phyloP scores from a whole-genome alignment of 92 coral and sea anemone species.

The Phenganax marumi region DNA sequence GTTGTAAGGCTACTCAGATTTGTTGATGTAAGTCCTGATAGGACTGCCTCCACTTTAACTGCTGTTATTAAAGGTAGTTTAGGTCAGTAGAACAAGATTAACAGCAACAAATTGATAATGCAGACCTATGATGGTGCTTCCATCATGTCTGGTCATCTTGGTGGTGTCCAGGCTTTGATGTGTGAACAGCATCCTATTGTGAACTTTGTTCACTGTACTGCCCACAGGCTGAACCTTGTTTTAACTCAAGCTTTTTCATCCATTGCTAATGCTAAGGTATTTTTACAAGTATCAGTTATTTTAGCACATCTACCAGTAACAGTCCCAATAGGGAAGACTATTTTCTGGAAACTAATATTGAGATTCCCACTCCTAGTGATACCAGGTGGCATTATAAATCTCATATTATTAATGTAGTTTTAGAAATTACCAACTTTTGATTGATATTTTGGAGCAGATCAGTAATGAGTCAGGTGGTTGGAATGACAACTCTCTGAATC shows the following conservation, averaged over 20 bases:
- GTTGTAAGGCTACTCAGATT: not conserved
- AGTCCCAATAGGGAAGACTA: not conserved
- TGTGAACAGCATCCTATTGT: too few relatives aligned
- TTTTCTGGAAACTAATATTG: not conserved
- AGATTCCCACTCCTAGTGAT: not conserved
- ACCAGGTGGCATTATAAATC: conserved; percentile 5
- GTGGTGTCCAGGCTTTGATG: too few relatives aligned
- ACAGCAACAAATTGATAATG: too few relatives aligned
- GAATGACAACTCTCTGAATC: not conserved
- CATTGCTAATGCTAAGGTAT: too few relatives aligned
- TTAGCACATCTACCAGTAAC: too few relatives aligned
- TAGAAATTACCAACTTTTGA: not conserved
- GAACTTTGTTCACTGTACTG: too few relatives aligned
- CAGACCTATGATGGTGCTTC: too few relatives aligned
- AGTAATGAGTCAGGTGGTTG: not conserved
- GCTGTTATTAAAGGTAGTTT: not conserved
- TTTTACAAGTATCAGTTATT: too few relatives aligned
- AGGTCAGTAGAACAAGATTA: too few relatives aligned
- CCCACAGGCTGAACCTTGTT: too few relatives aligned
- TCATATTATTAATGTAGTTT: not conserved
- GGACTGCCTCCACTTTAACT: not conserved
- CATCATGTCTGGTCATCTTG: too few relatives aligned
- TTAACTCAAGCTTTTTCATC: too few relatives aligned
- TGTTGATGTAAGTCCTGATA: conserved; percentile 4
- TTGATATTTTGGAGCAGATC: not conserved